A percentile compares a stretch with the other conserved stretches of the same genome.
phyloP scores from a whole-genome alignment of 2,113 vertebrate genomes.

The Elephantulus edwardii region DNA sequence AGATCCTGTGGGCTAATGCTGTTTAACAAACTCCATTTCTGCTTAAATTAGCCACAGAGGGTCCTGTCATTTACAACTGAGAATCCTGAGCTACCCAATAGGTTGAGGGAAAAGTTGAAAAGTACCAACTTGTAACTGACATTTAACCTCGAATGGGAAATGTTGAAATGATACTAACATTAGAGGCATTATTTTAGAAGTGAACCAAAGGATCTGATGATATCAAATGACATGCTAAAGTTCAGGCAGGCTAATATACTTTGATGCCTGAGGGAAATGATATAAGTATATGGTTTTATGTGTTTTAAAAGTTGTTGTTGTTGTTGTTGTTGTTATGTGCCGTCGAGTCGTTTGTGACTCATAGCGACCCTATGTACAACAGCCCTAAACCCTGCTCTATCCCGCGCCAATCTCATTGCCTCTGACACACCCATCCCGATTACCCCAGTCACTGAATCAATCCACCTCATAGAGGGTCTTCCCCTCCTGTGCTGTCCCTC shows the following conservation, averaged over 20 bases:
- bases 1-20: not conserved
- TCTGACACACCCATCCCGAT: no score
- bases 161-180: slow-evolving; percentile 10
- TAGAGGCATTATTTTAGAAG: not conserved
- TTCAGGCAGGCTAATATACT: slow-evolving; percentile 35
- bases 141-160: not conserved
- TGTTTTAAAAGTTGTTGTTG: no score
- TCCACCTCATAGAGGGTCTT: no score
- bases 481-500: no score
- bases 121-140: not conserved
- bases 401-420: no score
- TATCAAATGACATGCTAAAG: slow-evolving; percentile 37
- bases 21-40: slow-evolving; percentile 16
- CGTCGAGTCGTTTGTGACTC: no score
- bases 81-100: slow-evolving; percentile 1
- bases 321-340: no score
- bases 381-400: no score
- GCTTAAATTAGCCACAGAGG: not conserved
- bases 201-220: not conserved
- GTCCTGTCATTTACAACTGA: slow-evolving; percentile 20
- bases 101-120: not conserved
- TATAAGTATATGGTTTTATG: not conserved
- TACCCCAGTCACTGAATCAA: no score
- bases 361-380: no score
- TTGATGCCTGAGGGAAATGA: not conserved